Percentiles rank a stretch among this genome's conserved stretches.
Evolutionary conservation across 2,888 invertebrate genomes (phyloP).

Genomic region (Thymelicus acteon): DNA sequence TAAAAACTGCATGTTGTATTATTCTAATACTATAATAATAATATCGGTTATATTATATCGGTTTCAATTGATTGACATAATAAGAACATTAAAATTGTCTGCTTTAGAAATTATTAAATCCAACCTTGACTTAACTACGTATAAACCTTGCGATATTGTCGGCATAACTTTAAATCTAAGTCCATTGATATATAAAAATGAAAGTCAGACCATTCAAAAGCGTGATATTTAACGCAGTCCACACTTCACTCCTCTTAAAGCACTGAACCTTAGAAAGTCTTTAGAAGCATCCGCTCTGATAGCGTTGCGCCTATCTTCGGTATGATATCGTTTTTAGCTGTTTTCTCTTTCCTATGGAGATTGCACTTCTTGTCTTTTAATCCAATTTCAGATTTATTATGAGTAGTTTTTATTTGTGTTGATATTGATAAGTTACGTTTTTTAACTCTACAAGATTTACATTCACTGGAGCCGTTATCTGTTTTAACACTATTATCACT

Average conservation of each 20-base stretch:
- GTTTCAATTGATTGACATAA: not conserved
- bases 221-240: conserved; percentile 30
- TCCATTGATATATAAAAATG: conserved; percentile 43
- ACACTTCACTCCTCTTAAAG: conserved; percentile 15
- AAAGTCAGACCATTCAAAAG: conserved; percentile 39
- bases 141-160: conserved; percentile 75
- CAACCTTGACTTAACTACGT: conserved; percentile 50
- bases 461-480: conserved; percentile 51
- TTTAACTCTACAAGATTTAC: conserved; percentile 66
- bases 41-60: not conserved
- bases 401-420: conserved; percentile 73
- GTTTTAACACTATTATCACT: conserved; percentile 51
- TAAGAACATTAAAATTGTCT: conserved; percentile 1
- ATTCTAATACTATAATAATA: too few species aligned
- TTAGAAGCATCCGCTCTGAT: conserved; percentile 72
- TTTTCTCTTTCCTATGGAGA: conserved; percentile 68
- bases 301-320: conserved; percentile 65
- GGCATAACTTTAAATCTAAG: conserved; percentile 64
- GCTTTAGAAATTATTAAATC: conserved; percentile 49
- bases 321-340: conserved; percentile 61
- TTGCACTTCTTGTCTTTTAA: conserved; percentile 72
- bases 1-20: too few species aligned
- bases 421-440: conserved; percentile 71
- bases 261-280: conserved; percentile 62
- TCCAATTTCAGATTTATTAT: conserved; percentile 77